These are phyloP conservation scores for Syngnathus typhle DNA, from an alignment of 2,113 vertebrate genomes.

Conservation along the genomic window DNA sequence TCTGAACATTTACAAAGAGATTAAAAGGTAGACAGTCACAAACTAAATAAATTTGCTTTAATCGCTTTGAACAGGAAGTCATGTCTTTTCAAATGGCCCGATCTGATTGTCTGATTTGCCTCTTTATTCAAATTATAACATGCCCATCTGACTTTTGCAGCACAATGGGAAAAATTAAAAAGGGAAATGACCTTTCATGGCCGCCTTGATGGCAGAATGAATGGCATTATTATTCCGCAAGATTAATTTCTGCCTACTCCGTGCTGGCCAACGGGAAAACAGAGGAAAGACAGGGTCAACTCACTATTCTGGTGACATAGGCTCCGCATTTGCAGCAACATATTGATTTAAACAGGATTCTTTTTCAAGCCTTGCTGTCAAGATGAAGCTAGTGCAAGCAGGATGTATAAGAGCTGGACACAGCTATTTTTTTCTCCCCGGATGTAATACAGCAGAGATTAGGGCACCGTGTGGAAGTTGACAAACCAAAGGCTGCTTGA, in stretches of 20 bases:
- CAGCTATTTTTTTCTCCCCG: slow-evolving; percentile 27
- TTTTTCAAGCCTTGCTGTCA: neutral
- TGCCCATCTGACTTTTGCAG: slow-evolving; percentile 75
- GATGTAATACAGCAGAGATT: slow-evolving; percentile 25
- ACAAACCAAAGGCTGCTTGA: slow-evolving; percentile 31
- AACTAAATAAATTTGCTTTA: slow-evolving; percentile 79
- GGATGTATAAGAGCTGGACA: slow-evolving; percentile 8
- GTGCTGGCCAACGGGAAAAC: slow-evolving; percentile 61
- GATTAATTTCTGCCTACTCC: slow-evolving; percentile 71
- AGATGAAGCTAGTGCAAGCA: slow-evolving; percentile 5
- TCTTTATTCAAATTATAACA: slow-evolving; percentile 79
- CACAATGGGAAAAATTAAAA: slow-evolving; percentile 77
- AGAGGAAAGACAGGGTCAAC: slow-evolving; percentile 34
- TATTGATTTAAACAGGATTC: slow-evolving; percentile 20
- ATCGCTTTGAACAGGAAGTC: slow-evolving; percentile 74
- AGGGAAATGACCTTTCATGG: slow-evolving; percentile 75
- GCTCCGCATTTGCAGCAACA: slow-evolving; percentile 18
- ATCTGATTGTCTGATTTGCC: slow-evolving; percentile 77
- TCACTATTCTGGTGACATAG: slow-evolving; percentile 34
- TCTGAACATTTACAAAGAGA: slow-evolving; percentile 72
- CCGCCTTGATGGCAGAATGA: slow-evolving; percentile 71
- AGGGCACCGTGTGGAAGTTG: slow-evolving; percentile 24
- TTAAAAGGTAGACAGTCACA: slow-evolving; percentile 72
- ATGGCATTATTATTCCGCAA: slow-evolving; percentile 70
- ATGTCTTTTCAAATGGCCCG: slow-evolving; percentile 71